Evolutionary conservation across 2,888 invertebrate species (phyloP).

Genomic region (Eupeodes luniger): DNA sequence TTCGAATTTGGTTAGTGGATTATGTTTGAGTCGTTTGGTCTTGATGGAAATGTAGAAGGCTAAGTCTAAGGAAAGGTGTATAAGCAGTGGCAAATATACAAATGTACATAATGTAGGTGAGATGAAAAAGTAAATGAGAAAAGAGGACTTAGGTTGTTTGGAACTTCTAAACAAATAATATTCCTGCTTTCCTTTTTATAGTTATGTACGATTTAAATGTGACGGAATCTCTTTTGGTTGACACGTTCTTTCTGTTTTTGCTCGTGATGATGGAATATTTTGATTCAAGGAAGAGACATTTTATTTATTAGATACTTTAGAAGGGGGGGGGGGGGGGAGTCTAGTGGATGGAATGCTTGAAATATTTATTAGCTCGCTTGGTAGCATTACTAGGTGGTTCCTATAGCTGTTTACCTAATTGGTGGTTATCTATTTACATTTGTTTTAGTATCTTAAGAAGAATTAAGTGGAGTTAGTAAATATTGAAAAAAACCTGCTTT

Average conservation of each 20-base stretch:
- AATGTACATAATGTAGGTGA: not conserved
- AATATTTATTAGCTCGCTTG: not conserved
- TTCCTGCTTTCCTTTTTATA: constrained; percentile 28
- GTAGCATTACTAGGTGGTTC: not conserved
- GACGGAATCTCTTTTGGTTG: constrained; percentile 29
- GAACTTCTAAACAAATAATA: constrained; percentile 69
- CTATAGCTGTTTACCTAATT: constrained; percentile 3
- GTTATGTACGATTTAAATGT: not conserved
- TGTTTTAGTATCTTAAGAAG: not conserved
- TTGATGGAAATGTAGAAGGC: not conserved
- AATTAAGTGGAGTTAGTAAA: not conserved
- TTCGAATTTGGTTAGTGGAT: constrained; percentile 33
- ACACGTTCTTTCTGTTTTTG: constrained; percentile 34
- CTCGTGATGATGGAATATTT: constrained; percentile 45
- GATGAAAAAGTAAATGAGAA: not conserved
- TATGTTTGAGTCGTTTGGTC: constrained; percentile 11
- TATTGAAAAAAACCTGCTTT: too few species aligned
- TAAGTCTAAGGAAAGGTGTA: too few species aligned
- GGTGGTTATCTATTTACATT: not conserved
- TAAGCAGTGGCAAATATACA: too few species aligned
- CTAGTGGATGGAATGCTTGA: not conserved
- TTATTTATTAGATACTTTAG: not conserved
- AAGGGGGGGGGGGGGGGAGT: too few species aligned
- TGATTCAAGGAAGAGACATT: constrained; percentile 4
- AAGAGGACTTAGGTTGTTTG: constrained; percentile 53